Conservation (phyloP, 2,113 vertebrate species). For the Chitala chitala region DNA sequence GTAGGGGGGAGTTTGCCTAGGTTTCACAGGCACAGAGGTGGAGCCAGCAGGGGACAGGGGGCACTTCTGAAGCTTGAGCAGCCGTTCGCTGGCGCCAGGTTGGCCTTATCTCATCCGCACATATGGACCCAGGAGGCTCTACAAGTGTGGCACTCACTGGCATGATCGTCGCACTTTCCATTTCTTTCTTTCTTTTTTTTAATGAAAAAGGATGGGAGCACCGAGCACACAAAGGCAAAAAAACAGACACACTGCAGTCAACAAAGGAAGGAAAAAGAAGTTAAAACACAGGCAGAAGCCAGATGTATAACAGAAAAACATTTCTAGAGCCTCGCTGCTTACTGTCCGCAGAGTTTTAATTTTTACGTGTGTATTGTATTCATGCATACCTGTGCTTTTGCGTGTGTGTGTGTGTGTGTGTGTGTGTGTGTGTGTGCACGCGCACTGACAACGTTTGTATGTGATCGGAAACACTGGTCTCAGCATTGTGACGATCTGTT, state of each 20-base stretch:
- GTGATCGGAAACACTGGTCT: background rate
- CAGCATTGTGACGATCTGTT: background rate
- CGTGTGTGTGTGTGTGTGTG: background rate
- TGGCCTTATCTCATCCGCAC: slow-evolving; percentile 10
- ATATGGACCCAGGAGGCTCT: background rate
- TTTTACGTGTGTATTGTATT: too few species aligned
- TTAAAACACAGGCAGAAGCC: background rate
- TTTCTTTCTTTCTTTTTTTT: background rate
- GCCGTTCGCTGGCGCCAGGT: background rate
- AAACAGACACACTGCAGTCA: background rate
- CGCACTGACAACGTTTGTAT: background rate
- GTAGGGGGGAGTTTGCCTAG: too few species aligned
- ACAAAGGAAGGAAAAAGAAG: background rate
- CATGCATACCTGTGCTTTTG: too few species aligned
- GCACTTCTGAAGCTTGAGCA: background rate
- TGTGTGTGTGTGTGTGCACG: background rate
- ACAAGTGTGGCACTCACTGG: background rate
- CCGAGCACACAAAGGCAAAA: background rate
- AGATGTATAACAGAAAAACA: too few species aligned
- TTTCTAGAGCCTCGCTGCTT: too few species aligned
- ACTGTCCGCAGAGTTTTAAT: too few species aligned
- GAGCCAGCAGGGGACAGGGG: background rate
- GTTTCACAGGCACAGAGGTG: slow-evolving; percentile 41
- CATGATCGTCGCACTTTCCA: background rate
- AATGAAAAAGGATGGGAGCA: background rate